Base-by-base conservation (phyloP, 2,888 invertebrate genomes). In the Drosophila nigritarsus region DNA sequence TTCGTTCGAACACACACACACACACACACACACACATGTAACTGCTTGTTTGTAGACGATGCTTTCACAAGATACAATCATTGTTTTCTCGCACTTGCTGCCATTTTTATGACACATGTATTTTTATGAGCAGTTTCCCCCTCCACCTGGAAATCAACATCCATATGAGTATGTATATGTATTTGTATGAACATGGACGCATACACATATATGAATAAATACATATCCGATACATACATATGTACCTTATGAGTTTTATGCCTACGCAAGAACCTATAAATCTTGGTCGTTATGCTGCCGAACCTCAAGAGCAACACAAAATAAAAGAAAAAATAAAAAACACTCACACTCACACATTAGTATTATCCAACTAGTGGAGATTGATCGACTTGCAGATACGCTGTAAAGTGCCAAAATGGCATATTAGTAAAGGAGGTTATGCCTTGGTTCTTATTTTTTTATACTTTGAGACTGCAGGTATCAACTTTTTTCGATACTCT, bases 31-130 rank as follows among this genome's bases (percentile, higher is more conserved):
- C n/a, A 55, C 5, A n/a, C 1, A 49, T 38, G 38, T n/a, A 27
- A 27, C 15, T 32, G 64, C 42, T 24, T 64, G 61, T 15, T 34
- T 67, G 24, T 36, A n/a, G 40, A 53, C 65, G 34, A 15, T 40
- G 59, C 40, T 30, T 36, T 49, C 13, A 36, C 29, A 18, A 50
- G 70, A 72, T 56, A 63, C 70, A 70, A 73, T 74, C 67, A 73
- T 73, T 73, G 73, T 73, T 73, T 73, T 73, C 68, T 75, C 75
- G 56, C 73, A 60, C 61, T 73, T 56, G 55, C 73, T 51, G 70
- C 73, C 20, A 71, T 50, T 73, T 71, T 71, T 71, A 73, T 65
- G 65, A 56, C 66, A 45, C 71, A 65, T 71, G 51, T 55, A 45
- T 56, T 73, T 73, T 73, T 73, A 73, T 67, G 49, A 60, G 53